Percentiles rank a stretch among this genome's conserved stretches.
Evolutionary conservation across 2,113 vertebrate species (phyloP).

Genomic region (Nanorana parkeri): DNA sequence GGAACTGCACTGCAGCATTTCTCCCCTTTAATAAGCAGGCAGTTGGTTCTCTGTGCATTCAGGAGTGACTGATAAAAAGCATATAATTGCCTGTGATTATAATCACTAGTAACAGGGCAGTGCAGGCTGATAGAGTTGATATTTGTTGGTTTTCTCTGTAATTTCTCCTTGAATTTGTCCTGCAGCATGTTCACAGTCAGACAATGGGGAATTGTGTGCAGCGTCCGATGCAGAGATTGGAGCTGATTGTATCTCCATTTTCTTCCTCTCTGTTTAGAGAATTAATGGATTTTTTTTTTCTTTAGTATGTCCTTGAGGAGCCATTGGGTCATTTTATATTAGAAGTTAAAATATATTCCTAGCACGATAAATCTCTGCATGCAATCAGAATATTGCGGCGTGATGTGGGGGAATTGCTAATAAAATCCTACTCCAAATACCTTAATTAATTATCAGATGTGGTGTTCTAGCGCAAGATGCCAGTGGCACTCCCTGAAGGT

Average conservation of each 20-base stretch:
- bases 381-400: constrained; percentile 18
- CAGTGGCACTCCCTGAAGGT: constrained; percentile 2
- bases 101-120: background rate
- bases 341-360: constrained; percentile 19
- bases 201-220: background rate
- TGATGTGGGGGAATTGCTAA: constrained; percentile 2
- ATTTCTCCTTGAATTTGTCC: background rate
- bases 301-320: constrained; percentile 23
- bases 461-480: background rate
- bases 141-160: background rate
- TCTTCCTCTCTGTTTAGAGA: background rate
- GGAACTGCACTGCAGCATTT: no score
- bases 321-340: constrained; percentile 16
- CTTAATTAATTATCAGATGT: constrained; percentile 28
- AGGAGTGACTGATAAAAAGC: no score
- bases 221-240: background rate
- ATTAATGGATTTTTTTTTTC: background rate
- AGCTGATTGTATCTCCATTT: background rate
- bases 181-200: background rate
- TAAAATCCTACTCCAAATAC: background rate
- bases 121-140: background rate
- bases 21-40: no score
- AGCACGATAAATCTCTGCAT: background rate
- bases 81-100: no score
- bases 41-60: no score